phyloP scores from a whole-genome alignment of 2,888 invertebrate species.

The Ectemnius cavifrons region DNA sequence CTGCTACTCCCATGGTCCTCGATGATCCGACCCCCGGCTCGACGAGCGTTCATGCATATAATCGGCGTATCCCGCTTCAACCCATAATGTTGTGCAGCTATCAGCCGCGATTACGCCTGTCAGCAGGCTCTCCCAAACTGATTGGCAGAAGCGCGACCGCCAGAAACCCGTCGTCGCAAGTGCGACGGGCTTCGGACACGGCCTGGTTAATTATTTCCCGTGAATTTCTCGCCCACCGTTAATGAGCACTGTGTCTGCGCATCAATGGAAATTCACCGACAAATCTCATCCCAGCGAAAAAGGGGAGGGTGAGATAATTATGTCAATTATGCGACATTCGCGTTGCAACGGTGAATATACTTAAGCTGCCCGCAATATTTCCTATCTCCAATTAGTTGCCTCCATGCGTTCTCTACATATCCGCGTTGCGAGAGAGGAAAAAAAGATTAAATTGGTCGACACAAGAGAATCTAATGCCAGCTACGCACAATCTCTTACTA shows the following conservation, averaged over 20 bases:
- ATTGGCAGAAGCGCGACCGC: neutral
- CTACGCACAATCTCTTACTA: conserved; percentile 32
- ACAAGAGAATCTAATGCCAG: conserved; percentile 17
- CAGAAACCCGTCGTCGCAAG: neutral
- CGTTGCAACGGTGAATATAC: neutral
- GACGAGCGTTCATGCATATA: conserved; percentile 19
- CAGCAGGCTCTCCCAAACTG: neutral
- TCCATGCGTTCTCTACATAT: conserved; percentile 24
- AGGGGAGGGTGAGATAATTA: neutral
- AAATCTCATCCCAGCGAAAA: neutral
- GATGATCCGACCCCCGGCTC: neutral
- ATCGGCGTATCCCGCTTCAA: conserved; percentile 28
- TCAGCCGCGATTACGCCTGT: neutral
- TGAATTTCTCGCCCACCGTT: neutral
- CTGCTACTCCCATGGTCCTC: conserved; percentile 15
- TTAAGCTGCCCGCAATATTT: too few species aligned
- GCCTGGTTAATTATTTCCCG: neutral
- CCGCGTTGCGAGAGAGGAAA: conserved; percentile 21
- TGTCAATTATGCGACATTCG: conserved; percentile 2
- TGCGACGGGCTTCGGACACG: neutral
- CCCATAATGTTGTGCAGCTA: neutral
- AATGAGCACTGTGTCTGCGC: neutral
- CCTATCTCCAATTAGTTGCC: too few species aligned
- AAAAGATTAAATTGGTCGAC: neutral
- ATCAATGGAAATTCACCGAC: neutral